Evolutionary conservation across 2,113 vertebrate genomes (phyloP).

Genomic region (Ariopsis seemanni): DNA sequence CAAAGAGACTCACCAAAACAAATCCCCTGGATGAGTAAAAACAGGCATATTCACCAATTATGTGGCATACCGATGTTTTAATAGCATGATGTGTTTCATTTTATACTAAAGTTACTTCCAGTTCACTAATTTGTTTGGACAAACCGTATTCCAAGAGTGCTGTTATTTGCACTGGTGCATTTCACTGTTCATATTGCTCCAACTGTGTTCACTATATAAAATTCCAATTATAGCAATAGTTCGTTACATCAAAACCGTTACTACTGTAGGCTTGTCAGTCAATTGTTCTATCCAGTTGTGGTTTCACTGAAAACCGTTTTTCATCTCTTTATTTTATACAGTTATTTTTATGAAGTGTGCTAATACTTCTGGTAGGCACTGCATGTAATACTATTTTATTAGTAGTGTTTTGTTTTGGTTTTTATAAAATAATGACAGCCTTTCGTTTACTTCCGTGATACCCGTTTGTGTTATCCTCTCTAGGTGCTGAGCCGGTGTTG

Average conservation of each 20-base stretch:
- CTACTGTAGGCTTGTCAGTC: background rate
- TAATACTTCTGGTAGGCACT: background rate
- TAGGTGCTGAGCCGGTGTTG: conserved; percentile 83
- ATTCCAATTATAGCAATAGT: background rate
- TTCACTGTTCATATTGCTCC: no score
- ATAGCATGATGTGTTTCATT: background rate
- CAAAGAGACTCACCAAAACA: background rate
- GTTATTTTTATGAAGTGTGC: no score
- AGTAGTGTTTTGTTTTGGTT: background rate
- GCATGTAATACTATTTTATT: background rate
- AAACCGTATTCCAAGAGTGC: no score
- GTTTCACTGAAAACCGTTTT: background rate
- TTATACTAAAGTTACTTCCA: background rate
- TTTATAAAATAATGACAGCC: background rate
- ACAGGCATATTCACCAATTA: background rate
- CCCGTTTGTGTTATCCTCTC: background rate
- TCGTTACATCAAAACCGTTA: background rate
- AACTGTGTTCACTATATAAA: background rate
- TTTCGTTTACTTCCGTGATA: background rate
- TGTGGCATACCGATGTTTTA: background rate
- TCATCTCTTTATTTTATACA: background rate
- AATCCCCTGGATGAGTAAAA: background rate
- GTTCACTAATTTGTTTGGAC: background rate
- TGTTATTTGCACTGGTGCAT: no score
- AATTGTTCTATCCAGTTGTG: no score